phyloP scores from a whole-genome alignment of 2,797 vertebrate genomes.

The Danio albolineatus region DNA sequence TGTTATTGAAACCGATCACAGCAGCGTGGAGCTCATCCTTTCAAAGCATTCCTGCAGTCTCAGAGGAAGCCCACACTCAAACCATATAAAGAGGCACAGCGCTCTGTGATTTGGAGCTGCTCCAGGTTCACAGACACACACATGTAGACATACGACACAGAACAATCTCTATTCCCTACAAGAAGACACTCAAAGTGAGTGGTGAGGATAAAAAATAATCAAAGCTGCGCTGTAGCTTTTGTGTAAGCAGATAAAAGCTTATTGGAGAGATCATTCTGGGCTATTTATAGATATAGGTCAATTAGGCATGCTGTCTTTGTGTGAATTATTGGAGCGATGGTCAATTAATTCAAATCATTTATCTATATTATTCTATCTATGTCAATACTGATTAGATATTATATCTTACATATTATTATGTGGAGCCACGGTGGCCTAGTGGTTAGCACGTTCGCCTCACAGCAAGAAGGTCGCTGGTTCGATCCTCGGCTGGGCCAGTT shows the following conservation, averaged over 20 bases:
- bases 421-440: no score
- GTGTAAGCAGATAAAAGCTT: neutral
- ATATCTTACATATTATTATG: no score
- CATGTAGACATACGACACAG: neutral
- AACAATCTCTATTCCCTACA: neutral
- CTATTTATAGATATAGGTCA: no score
- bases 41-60: conserved; percentile 42
- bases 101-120: conserved; percentile 54
- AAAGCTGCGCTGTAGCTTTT: conserved; percentile 1
- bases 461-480: no score
- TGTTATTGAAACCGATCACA: conserved; percentile 45
- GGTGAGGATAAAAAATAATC: neutral
- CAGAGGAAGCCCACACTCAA: conserved; percentile 56
- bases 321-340: no score
- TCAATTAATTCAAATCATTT: no score
- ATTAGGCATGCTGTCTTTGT: no score
- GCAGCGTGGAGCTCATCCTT: conserved; percentile 33
- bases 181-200: neutral
- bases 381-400: no score
- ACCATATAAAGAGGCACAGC: conserved; percentile 50
- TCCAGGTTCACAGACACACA: conserved; percentile 59
- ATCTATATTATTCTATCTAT: no score
- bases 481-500: no score
- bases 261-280: neutral
- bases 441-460: no score